These are phyloP conservation scores for Proales similis DNA, from an alignment of 1,140 invertebrate species.

Conservation along the genomic window DNA sequence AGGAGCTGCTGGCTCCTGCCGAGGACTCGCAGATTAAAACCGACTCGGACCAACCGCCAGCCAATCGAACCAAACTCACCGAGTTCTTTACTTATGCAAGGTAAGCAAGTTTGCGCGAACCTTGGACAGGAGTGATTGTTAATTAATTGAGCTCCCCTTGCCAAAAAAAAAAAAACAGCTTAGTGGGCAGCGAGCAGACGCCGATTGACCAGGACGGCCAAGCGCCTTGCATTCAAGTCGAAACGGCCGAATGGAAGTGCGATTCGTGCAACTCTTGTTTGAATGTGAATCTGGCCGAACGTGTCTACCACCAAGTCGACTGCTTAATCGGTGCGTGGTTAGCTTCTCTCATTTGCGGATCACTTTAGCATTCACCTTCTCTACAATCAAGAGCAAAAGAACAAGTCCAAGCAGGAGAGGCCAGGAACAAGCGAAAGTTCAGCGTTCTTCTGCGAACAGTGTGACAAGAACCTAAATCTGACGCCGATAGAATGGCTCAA, in stretches of 20 bases:
- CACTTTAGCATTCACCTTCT: too few species aligned
- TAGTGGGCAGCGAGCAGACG: conserved; percentile 2
- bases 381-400: neutral
- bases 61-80: conserved; percentile 64
- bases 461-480: conserved; percentile 6
- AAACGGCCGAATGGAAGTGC: conserved; percentile 32
- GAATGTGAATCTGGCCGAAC: conserved; percentile 8
- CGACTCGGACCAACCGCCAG: conserved; percentile 17
- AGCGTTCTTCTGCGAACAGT: conserved; percentile 9
- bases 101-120: conserved; percentile 59
- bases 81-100: conserved; percentile 77
- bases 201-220: too few species aligned
- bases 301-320: conserved; percentile 33
- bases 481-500: conserved; percentile 31
- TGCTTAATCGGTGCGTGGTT: conserved; percentile 2
- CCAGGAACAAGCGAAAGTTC: neutral
- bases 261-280: conserved; percentile 6
- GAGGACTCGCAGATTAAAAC: neutral
- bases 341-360: too few species aligned
- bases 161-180: neutral
- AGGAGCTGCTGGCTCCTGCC: conserved; percentile 61
- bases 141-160: too few species aligned
- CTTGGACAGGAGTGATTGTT: too few species aligned
- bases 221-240: neutral
- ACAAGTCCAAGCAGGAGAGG: neutral